Percentiles rank a stretch among this genome's conserved stretches.
phyloP scores from a whole-genome alignment of 2,113 vertebrate species.

The Toxostoma redivivum region DNA sequence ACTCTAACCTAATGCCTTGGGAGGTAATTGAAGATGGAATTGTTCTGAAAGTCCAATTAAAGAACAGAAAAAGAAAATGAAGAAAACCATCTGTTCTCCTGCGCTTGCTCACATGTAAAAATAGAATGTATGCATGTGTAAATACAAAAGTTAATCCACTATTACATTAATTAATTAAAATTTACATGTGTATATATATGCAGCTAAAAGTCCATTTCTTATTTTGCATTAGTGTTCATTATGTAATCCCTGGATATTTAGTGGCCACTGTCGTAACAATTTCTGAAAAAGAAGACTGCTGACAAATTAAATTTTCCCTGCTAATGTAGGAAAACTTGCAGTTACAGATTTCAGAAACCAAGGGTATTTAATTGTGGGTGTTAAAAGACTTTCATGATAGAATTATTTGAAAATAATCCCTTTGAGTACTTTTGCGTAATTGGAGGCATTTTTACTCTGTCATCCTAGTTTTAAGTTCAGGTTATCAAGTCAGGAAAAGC shows the following conservation, averaged over 20 bases:
- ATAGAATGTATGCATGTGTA: background rate
- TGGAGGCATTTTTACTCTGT: background rate
- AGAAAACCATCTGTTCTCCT: background rate
- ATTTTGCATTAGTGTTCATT: background rate
- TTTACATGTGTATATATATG: background rate
- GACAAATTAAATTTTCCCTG: background rate
- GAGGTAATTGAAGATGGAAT: background rate
- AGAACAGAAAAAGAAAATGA: background rate
- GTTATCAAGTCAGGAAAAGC: background rate
- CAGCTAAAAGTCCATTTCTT: background rate
- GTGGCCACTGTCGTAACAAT: too few relatives aligned
- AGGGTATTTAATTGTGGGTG: background rate
- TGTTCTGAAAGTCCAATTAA: background rate
- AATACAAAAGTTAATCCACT: background rate
- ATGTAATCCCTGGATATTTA: background rate
- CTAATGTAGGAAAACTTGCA: background rate
- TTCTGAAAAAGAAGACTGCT: background rate
- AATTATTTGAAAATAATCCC: background rate
- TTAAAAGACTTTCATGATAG: background rate
- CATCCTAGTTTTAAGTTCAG: background rate
- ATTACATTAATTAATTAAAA: background rate
- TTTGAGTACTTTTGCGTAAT: background rate
- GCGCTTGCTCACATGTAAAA: background rate
- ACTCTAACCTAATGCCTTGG: background rate
- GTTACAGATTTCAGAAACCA: background rate